phyloP scores from a whole-genome alignment of 2,113 vertebrate species.

The Uropsilus gracilis region DNA sequence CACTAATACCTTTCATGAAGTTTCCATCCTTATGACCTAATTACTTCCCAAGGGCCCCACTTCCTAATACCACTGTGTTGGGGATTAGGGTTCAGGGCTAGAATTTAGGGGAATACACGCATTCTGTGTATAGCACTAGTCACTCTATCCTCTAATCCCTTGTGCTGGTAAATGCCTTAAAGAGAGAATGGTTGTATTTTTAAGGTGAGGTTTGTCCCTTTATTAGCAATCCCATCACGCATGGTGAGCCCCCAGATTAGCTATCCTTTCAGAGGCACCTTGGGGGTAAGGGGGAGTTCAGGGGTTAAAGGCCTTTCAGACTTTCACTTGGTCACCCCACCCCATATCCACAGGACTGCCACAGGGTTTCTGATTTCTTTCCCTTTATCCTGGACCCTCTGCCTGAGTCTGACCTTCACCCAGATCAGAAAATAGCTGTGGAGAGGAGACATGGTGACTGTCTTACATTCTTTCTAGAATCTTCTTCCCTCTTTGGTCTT shows the following conservation, averaged over 20 bases:
- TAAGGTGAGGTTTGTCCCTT: background rate
- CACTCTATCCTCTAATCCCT: no score
- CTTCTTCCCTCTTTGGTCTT: background rate
- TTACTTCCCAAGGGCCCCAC: background rate
- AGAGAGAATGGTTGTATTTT: background rate
- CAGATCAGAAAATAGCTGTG: background rate
- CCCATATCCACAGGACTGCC: no score
- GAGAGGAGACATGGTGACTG: background rate
- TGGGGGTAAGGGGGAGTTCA: no score
- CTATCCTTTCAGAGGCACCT: background rate
- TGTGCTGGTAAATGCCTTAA: background rate
- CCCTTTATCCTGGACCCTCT: background rate
- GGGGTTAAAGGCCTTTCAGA: background rate
- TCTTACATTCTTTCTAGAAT: background rate
- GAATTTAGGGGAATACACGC: background rate
- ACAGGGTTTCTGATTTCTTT: background rate
- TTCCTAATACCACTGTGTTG: background rate
- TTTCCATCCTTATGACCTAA: background rate
- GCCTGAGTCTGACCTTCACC: background rate
- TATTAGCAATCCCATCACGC: background rate
- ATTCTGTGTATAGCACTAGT: background rate
- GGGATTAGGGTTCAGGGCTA: background rate
- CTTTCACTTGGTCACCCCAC: background rate
- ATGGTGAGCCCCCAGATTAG: rapidly evolving
- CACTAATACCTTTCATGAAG: background rate